phyloP scores from a whole-genome alignment of 2,888 invertebrate genomes.

The Dromius quadrimaculatus region DNA sequence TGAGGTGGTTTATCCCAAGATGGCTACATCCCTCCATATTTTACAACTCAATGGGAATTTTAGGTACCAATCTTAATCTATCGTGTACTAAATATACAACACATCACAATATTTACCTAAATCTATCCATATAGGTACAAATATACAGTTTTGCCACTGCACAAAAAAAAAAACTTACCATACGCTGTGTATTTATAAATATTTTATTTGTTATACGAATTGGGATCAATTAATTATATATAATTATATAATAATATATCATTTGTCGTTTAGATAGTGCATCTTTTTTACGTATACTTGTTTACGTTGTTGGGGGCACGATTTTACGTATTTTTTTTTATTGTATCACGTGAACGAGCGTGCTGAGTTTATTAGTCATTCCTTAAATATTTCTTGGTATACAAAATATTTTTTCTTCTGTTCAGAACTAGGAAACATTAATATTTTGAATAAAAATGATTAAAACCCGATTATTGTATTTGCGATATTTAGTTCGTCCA shows the following conservation, averaged over 20 bases:
- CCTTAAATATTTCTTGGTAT: conserved; percentile 52
- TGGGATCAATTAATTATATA: conserved; percentile 41
- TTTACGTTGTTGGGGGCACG: conserved; percentile 46
- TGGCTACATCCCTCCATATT: no score
- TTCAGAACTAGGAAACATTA: conserved; percentile 50
- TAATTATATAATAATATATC: conserved; percentile 46
- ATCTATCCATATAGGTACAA: conserved; percentile 68
- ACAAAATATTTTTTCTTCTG: conserved; percentile 52
- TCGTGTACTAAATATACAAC: conserved; percentile 66
- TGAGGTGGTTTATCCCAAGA: no score
- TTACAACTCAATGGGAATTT: not conserved
- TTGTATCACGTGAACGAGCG: conserved; percentile 51
- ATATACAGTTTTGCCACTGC: conserved; percentile 65
- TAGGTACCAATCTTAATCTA: conserved; percentile 51
- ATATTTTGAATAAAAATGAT: conserved; percentile 37
- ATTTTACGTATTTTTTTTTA: conserved; percentile 53
- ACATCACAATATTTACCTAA: conserved; percentile 68
- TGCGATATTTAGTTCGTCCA: conserved; percentile 13
- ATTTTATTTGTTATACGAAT: conserved; percentile 49
- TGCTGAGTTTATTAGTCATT: conserved; percentile 42
- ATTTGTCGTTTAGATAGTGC: conserved; percentile 44
- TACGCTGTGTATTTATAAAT: conserved; percentile 52
- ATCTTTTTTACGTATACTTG: conserved; percentile 52
- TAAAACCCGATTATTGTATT: conserved; percentile 19
- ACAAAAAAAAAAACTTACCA: conserved; percentile 46